Conservation (phyloP, 2,888 invertebrate genomes). For the Microplitis manilae region DNA sequence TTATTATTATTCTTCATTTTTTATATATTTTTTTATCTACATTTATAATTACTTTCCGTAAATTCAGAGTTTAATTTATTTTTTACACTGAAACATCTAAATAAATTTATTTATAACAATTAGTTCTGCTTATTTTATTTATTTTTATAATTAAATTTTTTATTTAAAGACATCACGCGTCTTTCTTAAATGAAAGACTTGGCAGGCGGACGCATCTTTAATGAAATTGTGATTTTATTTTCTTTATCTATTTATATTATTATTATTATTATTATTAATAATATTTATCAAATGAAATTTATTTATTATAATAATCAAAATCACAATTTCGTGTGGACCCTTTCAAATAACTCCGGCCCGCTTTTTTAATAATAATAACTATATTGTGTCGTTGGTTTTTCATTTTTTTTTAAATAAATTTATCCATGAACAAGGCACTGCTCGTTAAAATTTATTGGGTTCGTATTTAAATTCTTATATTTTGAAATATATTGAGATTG, state of each 20-base stretch:
- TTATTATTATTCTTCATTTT: slow-evolving; percentile 42
- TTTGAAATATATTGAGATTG: slow-evolving; percentile 20
- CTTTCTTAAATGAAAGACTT: slow-evolving; percentile 58
- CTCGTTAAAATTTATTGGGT: slow-evolving; percentile 59
- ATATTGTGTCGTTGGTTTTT: slow-evolving; percentile 37
- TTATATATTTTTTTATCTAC: slow-evolving; percentile 51
- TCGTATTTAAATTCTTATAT: slow-evolving; percentile 48
- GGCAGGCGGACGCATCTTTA: slow-evolving; percentile 59
- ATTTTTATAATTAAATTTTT: slow-evolving; percentile 8
- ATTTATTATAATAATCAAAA: slow-evolving; percentile 46
- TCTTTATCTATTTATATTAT: slow-evolving; percentile 1
- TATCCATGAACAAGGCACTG: slow-evolving; percentile 70
- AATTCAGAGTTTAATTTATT: slow-evolving; percentile 48
- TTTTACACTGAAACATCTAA: slow-evolving; percentile 37
- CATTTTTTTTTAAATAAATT: slow-evolving; percentile 58
- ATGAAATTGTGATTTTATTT: slow-evolving; percentile 59
- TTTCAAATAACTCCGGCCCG: slow-evolving; percentile 60
- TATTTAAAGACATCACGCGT: slow-evolving; percentile 58
- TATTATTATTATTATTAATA: neutral
- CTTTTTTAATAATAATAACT: slow-evolving; percentile 51
- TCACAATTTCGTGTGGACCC: slow-evolving; percentile 64
- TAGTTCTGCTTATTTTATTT: slow-evolving; percentile 27
- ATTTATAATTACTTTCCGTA: slow-evolving; percentile 58
- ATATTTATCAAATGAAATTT: too few species aligned
- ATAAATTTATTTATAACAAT: slow-evolving; percentile 49